Base-by-base conservation (phyloP, 2,888 invertebrate species). In the Gastrophysa polygoni region DNA sequence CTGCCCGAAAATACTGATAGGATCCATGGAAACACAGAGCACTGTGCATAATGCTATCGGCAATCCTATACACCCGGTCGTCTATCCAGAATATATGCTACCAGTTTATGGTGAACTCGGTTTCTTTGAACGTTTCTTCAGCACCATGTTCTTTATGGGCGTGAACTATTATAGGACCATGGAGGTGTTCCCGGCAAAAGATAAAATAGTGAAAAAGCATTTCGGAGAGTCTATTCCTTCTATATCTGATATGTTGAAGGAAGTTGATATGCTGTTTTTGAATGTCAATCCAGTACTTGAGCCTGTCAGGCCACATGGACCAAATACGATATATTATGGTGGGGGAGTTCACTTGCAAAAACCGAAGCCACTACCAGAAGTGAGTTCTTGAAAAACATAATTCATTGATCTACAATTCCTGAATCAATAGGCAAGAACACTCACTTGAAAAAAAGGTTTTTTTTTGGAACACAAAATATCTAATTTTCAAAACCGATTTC, bases 71-170 rank as follows among this genome's bases (percentile, higher is more conserved):
- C 67, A 73, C 60, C 67, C 70, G 14, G 54, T 69, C 10, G 21
- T 69, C 3, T 62, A 61, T 18, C 69, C 70, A 1, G 73, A 75
- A 18, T 24, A 64, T 2, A 11, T 63, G 18, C 6, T 57, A 10
- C 66, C 69, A 1, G 61, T 63, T 18, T 29, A 50, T 11, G 54
- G 54, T 1, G 17, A 51, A 5, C 69, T 84, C 56, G 82, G 76
- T 20, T 73, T 80, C 34, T 82, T 82, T 18, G 77, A 81, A 61
- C 62, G 75, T 14, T 20, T 74, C 6, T 52, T 60, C 21, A 73
- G 71, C 55, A 56, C 59, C 1, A 38, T 64, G 3, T 70, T 63
- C 46, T 3, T 47, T 24, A 21, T 59, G 21, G 48, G 49, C 47
- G 21, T 18, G 14, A 32, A 28, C n/a, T 48, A 47, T 29, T 29